These are phyloP conservation scores for Toxotes lorentzi DNA, from an alignment of 2,797 vertebrate species.

Conservation along the genomic window DNA sequence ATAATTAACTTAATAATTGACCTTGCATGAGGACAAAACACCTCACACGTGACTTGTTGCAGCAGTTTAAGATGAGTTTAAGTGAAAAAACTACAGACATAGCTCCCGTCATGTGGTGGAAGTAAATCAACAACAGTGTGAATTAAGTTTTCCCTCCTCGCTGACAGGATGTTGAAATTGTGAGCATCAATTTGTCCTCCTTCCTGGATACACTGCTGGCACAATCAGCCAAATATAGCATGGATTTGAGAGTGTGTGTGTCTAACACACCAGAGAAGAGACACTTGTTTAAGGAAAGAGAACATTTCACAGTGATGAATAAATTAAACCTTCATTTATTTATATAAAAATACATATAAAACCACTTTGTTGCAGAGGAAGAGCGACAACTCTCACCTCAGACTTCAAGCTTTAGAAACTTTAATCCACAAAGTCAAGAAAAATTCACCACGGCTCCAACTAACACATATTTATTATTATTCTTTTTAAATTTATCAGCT, in stretches of 20 bases:
- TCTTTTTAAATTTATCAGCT: neutral
- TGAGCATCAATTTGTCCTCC: conserved; percentile 22
- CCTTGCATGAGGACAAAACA: neutral
- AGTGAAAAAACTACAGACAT: neutral
- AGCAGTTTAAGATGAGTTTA: neutral
- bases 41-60: neutral
- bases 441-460: neutral
- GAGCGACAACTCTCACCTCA: neutral
- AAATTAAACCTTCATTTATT: conserved; percentile 20
- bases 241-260: neutral
- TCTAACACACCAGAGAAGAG: neutral
- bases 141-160: conserved; percentile 5
- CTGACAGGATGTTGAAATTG: conserved; percentile 26
- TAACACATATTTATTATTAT: neutral
- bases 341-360: neutral
- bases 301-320: conserved; percentile 5
- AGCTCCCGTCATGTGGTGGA: neutral
- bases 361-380: neutral
- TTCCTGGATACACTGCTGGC: conserved; percentile 36
- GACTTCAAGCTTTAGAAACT: neutral
- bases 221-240: conserved; percentile 43
- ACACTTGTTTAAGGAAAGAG: neutral
- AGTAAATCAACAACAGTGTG: neutral
- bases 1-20: too few relatives aligned
- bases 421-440: too few relatives aligned